phyloP scores from a whole-genome alignment of 2,888 invertebrate genomes.

The Nephrotoma flavescens region DNA sequence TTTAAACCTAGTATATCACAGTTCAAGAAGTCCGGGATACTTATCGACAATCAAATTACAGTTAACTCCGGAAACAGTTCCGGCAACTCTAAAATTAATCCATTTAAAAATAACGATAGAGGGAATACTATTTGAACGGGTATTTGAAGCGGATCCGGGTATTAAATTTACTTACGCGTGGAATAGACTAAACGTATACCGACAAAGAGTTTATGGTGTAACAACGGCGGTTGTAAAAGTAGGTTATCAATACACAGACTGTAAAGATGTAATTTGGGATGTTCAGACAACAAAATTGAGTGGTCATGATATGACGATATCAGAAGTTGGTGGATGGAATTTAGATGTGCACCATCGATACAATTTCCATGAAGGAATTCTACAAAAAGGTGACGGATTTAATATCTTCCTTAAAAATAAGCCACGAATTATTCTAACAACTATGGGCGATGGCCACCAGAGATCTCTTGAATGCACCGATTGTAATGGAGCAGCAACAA shows the following conservation, averaged over 20 bases:
- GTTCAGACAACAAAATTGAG: slow-evolving; percentile 88
- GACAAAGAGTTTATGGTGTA: slow-evolving; percentile 92
- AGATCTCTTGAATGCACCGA: slow-evolving; percentile 71
- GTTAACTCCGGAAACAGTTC: slow-evolving; percentile 72
- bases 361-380: slow-evolving; percentile 94
- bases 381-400: slow-evolving; percentile 95
- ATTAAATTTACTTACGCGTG: slow-evolving; percentile 96
- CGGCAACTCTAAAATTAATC: slow-evolving; percentile 67
- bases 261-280: slow-evolving; percentile 89
- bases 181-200: slow-evolving; percentile 92
- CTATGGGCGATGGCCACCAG: slow-evolving; percentile 85
- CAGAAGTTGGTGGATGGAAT: slow-evolving; percentile 96
- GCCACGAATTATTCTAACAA: slow-evolving; percentile 76
- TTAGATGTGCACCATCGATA: slow-evolving; percentile 95
- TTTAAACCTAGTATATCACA: slow-evolving; percentile 91
- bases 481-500: slow-evolving; percentile 63
- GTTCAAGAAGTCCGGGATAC: slow-evolving; percentile 86
- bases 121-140: slow-evolving; percentile 83
- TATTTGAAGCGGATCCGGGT: slow-evolving; percentile 90
- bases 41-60: slow-evolving; percentile 84
- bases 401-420: slow-evolving; percentile 89
- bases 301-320: slow-evolving; percentile 93
- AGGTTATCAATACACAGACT: slow-evolving; percentile 89
- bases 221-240: slow-evolving; percentile 90
- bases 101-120: slow-evolving; percentile 87